Conservation (phyloP, 2,113 vertebrate genomes). For the Neotragus pygmaeus region DNA sequence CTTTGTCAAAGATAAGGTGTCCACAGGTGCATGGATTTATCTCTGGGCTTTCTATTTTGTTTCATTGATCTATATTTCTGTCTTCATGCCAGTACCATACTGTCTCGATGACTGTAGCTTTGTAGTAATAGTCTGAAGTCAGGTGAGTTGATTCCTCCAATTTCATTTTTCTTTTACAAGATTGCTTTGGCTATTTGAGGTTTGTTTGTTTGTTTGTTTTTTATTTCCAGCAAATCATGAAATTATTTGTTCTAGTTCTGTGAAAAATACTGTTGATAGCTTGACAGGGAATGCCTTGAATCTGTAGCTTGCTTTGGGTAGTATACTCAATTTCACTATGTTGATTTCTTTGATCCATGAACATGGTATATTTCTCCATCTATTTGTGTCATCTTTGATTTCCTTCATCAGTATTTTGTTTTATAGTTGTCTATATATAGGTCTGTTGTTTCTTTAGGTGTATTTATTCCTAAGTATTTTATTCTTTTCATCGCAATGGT, state of each 20-base stretch:
- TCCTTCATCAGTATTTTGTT: not conserved
- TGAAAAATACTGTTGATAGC: not conserved
- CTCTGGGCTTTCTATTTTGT: not conserved
- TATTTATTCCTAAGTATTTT: not conserved
- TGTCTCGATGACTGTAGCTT: not conserved
- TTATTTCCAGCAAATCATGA: not conserved
- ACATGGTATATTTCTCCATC: not conserved
- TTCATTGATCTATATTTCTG: not conserved
- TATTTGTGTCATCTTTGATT: not conserved
- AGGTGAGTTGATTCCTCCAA: not conserved
- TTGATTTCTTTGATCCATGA: not conserved
- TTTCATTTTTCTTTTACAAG: not conserved
- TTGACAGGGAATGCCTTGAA: not conserved
- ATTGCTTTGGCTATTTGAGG: not conserved
- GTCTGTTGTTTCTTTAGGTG: not conserved
- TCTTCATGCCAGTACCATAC: not conserved
- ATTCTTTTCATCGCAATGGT: not conserved
- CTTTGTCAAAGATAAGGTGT: not conserved
- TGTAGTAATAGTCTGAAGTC: not conserved
- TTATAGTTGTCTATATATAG: not conserved
- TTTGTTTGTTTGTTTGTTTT: not conserved
- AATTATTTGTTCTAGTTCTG: not conserved
- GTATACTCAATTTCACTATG: not conserved
- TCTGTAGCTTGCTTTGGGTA: not conserved
- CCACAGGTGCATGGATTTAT: not conserved